These are phyloP conservation scores for Gasterosteus aculeatus DNA, from an alignment of 2,113 vertebrate genomes.

Conservation along the genomic window DNA sequence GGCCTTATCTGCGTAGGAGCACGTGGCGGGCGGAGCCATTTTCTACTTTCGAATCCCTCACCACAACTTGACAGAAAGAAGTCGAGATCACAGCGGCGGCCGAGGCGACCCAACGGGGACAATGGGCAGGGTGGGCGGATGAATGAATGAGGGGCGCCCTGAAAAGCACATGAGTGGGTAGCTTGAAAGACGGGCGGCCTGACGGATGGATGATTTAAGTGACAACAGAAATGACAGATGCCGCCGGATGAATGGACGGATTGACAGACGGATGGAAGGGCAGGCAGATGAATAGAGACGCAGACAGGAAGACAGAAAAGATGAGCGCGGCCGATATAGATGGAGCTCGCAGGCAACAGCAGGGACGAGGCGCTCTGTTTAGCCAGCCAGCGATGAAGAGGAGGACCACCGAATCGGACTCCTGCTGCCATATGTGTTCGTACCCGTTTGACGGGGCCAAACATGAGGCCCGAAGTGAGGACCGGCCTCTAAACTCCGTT, in stretches of 20 bases:
- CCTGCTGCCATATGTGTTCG: constrained; percentile 14
- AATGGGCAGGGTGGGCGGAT: constrained; percentile 61
- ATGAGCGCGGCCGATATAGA: constrained; percentile 8
- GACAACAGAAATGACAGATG: constrained; percentile 70
- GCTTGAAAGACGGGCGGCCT: constrained; percentile 68
- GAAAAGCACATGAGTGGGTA: constrained; percentile 35
- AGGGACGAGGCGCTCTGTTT: constrained; percentile 34
- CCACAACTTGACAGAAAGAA: constrained; percentile 38
- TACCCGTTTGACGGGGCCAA: constrained; percentile 3
- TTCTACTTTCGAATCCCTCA: constrained; percentile 52
- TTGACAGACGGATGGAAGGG: constrained; percentile 67
- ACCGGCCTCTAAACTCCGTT: constrained; percentile 19
- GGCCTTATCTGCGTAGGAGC: constrained; percentile 35
- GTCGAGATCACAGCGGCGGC: constrained; percentile 43
- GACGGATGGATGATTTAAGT: constrained; percentile 68
- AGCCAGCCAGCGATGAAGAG: constrained; percentile 23
- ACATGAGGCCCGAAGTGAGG: constrained; percentile 29
- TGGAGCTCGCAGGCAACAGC: constrained; percentile 21
- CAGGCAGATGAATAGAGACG: constrained; percentile 50
- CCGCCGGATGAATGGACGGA: constrained; percentile 60
- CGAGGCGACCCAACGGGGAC: constrained; percentile 31
- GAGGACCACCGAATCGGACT: constrained; percentile 26
- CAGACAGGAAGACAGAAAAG: constrained; percentile 38
- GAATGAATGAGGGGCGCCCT: constrained; percentile 47
- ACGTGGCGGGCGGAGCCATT: constrained; percentile 16